These are phyloP conservation scores for Tillus elongatus DNA, from an alignment of 2,888 invertebrate species.

Conservation along the genomic window DNA sequence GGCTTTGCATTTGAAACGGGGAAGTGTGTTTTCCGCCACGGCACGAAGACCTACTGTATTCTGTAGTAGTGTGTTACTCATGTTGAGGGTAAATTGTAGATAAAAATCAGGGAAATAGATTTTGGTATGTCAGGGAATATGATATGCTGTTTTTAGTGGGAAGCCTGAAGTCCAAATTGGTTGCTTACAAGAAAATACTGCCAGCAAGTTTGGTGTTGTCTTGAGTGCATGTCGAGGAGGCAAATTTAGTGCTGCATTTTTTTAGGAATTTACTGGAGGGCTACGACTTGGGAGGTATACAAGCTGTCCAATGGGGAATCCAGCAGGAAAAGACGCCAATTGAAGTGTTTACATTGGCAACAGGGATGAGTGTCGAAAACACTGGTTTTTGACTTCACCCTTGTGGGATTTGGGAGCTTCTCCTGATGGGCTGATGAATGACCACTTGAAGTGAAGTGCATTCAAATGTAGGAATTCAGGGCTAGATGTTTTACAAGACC, in stretches of 20 bases:
- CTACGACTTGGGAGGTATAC: slow-evolving; percentile 9
- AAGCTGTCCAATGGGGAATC: slow-evolving; percentile 15
- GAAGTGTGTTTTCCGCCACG: too few relatives aligned
- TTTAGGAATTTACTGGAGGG: slow-evolving; percentile 10
- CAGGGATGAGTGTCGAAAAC: slow-evolving; percentile 5
- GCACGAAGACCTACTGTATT: too few relatives aligned
- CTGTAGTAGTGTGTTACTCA: too few relatives aligned
- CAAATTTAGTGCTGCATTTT: slow-evolving; percentile 9
- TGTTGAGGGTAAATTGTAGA: too few relatives aligned
- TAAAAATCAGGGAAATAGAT: too few relatives aligned
- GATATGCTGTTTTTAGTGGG: slow-evolving; percentile 7
- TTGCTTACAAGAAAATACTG: slow-evolving; percentile 10
- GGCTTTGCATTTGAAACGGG: too few relatives aligned
- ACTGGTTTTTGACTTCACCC: slow-evolving; percentile 14
- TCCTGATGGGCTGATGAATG: slow-evolving; percentile 15
- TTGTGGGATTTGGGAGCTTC: slow-evolving; percentile 15
- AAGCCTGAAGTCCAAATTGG: slow-evolving; percentile 5
- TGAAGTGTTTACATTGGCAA: slow-evolving; percentile 8
- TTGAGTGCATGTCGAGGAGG: slow-evolving; percentile 9
- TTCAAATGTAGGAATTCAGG: neutral
- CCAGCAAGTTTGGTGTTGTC: slow-evolving; percentile 14
- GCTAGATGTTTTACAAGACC: slow-evolving; percentile 6
- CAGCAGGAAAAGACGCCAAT: slow-evolving; percentile 13
- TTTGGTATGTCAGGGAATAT: neutral
- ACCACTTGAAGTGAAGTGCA: slow-evolving; percentile 17